Conservation (phyloP, 2,797 vertebrate genomes). For the Danio jaintianensis region DNA sequence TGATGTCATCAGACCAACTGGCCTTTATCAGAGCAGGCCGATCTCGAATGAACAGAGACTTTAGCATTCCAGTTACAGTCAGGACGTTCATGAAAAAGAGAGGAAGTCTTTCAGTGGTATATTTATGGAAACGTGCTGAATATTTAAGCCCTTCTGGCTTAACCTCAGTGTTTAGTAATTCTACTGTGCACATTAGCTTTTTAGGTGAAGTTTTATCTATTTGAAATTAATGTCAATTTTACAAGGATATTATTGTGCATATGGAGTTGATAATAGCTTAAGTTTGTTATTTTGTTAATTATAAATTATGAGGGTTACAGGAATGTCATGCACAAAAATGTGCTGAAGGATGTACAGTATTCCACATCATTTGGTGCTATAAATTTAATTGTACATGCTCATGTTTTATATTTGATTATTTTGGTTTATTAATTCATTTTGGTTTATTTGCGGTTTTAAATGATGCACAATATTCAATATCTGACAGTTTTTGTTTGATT, state of each 20-base stretch:
- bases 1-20: slow-evolving; percentile 36
- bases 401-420: too few relatives aligned
- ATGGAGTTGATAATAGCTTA: too few relatives aligned
- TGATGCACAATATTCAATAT: too few relatives aligned
- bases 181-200: neutral
- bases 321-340: neutral
- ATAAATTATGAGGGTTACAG: neutral
- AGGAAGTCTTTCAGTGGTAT: neutral
- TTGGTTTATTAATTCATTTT: too few relatives aligned
- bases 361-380: too few relatives aligned
- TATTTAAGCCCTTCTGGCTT: neutral
- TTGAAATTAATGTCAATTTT: neutral
- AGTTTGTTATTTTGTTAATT: too few relatives aligned
- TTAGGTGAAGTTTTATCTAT: neutral
- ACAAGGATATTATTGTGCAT: too few relatives aligned
- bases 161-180: neutral
- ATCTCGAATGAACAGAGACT: slow-evolving; percentile 29
- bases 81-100: slow-evolving; percentile 31
- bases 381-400: too few relatives aligned
- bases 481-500: too few relatives aligned
- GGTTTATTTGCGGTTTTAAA: too few relatives aligned
- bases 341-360: too few relatives aligned
- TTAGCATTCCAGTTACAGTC: slow-evolving; percentile 7
- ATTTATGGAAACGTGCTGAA: neutral
- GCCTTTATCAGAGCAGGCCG: slow-evolving; percentile 22